Percentiles rank a stretch among this genome's conserved stretches.
Conservation (phyloP, 2,797 vertebrate species). For the Sebastes aleutianus region DNA sequence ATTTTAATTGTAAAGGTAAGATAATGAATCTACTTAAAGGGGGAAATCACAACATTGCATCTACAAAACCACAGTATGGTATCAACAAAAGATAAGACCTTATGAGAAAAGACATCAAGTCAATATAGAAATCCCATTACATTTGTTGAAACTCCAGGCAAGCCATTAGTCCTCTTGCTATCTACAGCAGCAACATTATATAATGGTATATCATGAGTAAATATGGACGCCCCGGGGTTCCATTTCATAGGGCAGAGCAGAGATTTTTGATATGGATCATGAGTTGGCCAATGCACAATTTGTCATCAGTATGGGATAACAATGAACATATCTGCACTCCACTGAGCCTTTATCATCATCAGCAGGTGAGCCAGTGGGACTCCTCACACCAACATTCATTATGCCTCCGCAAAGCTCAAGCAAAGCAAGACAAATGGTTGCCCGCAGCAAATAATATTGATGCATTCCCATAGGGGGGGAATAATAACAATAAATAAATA, state of each 20-base stretch:
- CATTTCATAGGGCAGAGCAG: background rate
- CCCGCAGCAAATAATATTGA: conserved; percentile 40
- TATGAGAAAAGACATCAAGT: background rate
- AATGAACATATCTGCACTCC: conserved; percentile 22
- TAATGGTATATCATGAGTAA: background rate
- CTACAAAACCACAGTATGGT: background rate
- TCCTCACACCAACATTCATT: conserved; percentile 50
- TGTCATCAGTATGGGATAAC: conserved; percentile 9
- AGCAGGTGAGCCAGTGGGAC: conserved; percentile 51
- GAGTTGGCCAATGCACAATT: conserved; percentile 22
- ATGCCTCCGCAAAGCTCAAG: conserved; percentile 26
- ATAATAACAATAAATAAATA: conserved; percentile 56
- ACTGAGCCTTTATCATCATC: conserved; percentile 57
- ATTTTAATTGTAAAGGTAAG: background rate
- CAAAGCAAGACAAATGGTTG: conserved; percentile 59
- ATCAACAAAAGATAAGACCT: background rate
- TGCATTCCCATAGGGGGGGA: conserved; percentile 30
- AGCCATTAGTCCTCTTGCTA: conserved; percentile 2
- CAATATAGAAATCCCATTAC: background rate
- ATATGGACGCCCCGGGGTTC: background rate
- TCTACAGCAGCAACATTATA: background rate
- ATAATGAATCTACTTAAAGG: background rate
- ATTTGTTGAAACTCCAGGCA: background rate
- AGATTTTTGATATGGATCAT: conserved; percentile 10
- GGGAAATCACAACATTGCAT: background rate